Percentiles rank a stretch among this genome's conserved stretches.
Conservation (phyloP, 2,797 vertebrate species). For the Lepilemur septentrionalis region DNA sequence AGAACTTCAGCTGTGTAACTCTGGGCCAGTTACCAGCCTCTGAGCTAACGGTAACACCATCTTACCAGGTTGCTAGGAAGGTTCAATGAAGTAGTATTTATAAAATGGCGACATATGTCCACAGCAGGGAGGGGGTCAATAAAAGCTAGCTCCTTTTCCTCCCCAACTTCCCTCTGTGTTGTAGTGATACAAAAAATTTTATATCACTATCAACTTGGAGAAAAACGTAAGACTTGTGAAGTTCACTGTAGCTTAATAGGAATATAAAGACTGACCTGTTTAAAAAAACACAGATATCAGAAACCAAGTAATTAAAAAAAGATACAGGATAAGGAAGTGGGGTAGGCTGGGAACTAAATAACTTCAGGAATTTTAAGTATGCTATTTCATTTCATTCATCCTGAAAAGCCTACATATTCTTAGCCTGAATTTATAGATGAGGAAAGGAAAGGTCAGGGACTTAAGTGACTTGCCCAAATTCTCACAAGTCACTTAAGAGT, state of each 20-base stretch:
- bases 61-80: neutral
- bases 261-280: neutral
- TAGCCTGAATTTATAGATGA: neutral
- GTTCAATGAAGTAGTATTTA: neutral
- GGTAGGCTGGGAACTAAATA: neutral
- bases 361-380: neutral
- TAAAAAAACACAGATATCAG: neutral
- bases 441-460: neutral
- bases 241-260: neutral
- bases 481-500: neutral
- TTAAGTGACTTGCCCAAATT: neutral
- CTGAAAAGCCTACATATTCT: neutral
- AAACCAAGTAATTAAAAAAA: neutral
- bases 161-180: neutral
- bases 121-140: neutral
- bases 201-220: constrained; percentile 4
- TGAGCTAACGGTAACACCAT: neutral
- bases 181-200: neutral
- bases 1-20: neutral
- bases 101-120: neutral
- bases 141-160: neutral
- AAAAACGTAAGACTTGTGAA: constrained; percentile 29
- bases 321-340: neutral
- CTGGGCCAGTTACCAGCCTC: neutral
- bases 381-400: neutral